phyloP scores from a whole-genome alignment of 2,113 vertebrate species.

The Clarias batrachus region DNA sequence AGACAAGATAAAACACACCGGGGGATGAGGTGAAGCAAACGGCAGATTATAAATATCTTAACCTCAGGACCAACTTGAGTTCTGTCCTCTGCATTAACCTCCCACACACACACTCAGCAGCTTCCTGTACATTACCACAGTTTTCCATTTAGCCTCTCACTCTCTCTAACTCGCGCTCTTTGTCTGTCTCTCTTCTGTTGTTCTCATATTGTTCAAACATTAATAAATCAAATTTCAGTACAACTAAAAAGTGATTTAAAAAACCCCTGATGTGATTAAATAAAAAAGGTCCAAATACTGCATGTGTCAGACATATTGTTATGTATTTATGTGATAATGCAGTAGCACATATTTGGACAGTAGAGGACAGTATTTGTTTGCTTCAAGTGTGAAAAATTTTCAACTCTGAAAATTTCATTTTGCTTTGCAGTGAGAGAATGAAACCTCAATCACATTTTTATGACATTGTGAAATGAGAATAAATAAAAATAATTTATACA shows the following conservation, averaged over 20 bases:
- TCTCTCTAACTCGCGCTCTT: background rate
- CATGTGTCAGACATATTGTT: background rate
- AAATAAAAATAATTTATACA: background rate
- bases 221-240: background rate
- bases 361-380: slow-evolving; percentile 39
- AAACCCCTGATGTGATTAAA: background rate
- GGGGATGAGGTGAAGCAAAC: slow-evolving; percentile 53
- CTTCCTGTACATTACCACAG: slow-evolving; percentile 70
- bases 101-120: slow-evolving; percentile 64
- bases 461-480: background rate
- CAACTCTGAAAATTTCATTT: background rate
- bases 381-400: background rate
- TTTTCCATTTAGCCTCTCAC: slow-evolving; percentile 66
- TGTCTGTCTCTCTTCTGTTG: slow-evolving; percentile 25
- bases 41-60: slow-evolving; percentile 65
- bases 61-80: slow-evolving; percentile 60
- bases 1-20: slow-evolving; percentile 51
- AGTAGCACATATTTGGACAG: slow-evolving; percentile 9
- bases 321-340: slow-evolving; percentile 8
- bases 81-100: slow-evolving; percentile 60
- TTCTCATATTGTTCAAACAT: background rate
- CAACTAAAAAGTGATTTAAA: background rate
- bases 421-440: background rate
- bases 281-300: too few species aligned
- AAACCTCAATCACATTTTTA: background rate